phyloP scores from a whole-genome alignment of 2,888 invertebrate species.

The Elegia similella region DNA sequence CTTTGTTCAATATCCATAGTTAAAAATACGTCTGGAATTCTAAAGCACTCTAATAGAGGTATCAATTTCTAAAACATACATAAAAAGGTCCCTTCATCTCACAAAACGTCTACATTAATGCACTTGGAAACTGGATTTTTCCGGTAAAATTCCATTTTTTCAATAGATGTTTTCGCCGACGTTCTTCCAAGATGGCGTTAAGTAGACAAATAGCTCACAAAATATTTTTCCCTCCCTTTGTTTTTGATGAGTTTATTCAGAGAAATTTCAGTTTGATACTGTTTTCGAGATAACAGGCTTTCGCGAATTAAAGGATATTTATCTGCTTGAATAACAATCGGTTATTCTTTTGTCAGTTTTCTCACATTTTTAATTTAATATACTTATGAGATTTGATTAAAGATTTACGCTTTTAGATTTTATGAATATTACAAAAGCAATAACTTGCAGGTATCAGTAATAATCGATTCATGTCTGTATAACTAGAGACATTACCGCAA shows the following conservation, averaged over 20 bases:
- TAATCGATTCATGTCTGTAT: no score
- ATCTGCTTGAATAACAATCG: conserved; percentile 16
- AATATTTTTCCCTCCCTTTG: conserved; percentile 42
- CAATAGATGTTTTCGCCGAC: conserved; percentile 36
- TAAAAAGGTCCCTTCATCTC: conserved; percentile 18
- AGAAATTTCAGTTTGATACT: conserved; percentile 30
- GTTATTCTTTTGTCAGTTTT: not conserved
- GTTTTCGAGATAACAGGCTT: conserved; percentile 23
- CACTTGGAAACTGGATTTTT: conserved; percentile 20
- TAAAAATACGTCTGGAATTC: not conserved
- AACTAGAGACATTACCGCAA: no score
- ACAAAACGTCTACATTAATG: conserved; percentile 13
- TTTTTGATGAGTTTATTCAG: conserved; percentile 41
- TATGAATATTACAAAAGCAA: no score
- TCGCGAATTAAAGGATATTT: conserved; percentile 11
- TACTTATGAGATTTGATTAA: no score
- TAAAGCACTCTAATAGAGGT: not conserved
- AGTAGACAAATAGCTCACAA: conserved; percentile 43
- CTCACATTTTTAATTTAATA: not conserved
- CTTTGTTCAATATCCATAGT: no score
- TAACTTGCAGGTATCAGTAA: no score
- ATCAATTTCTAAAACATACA: not conserved
- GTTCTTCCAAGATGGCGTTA: conserved; percentile 32
- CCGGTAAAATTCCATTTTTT: conserved; percentile 24
- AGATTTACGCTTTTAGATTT: no score